Conservation (phyloP, 2,797 vertebrate genomes). For the Sebastes elongatus region DNA sequence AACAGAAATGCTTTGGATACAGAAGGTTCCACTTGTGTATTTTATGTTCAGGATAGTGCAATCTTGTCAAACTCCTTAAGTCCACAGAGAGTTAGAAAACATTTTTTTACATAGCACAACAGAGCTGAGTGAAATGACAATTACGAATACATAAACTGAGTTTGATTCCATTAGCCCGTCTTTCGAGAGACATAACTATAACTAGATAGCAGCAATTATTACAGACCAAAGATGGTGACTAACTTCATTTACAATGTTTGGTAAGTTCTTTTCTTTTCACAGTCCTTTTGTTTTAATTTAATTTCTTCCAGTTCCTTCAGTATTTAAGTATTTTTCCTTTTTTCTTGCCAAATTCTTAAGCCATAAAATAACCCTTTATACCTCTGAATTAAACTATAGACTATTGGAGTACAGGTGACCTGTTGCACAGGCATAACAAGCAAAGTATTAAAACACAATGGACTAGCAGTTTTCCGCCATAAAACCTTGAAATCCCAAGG, state of each 20-base stretch:
- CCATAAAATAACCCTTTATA: not conserved
- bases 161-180: not conserved
- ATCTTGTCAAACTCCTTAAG: not conserved
- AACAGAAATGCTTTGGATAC: not conserved
- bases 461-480: not conserved
- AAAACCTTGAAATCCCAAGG: not conserved
- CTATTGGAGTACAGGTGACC: not conserved
- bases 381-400: not conserved
- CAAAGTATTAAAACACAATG: not conserved
- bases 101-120: not conserved
- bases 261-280: not conserved
- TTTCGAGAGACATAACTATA: not conserved
- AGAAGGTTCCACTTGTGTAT: not conserved
- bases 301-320: not conserved
- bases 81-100: not conserved
- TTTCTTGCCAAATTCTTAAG: not conserved
- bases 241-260: not conserved
- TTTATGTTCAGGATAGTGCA: not conserved
- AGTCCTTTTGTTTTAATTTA: not conserved
- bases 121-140: not conserved
- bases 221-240: not conserved
- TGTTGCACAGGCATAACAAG: not conserved
- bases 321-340: not conserved
- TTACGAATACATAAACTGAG: not conserved
- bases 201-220: not conserved